Evolutionary conservation across 2,113 vertebrate genomes (phyloP), one percentile per base, ranked within the genome.

Genomic region (Grammomys dolichurus): DNA sequence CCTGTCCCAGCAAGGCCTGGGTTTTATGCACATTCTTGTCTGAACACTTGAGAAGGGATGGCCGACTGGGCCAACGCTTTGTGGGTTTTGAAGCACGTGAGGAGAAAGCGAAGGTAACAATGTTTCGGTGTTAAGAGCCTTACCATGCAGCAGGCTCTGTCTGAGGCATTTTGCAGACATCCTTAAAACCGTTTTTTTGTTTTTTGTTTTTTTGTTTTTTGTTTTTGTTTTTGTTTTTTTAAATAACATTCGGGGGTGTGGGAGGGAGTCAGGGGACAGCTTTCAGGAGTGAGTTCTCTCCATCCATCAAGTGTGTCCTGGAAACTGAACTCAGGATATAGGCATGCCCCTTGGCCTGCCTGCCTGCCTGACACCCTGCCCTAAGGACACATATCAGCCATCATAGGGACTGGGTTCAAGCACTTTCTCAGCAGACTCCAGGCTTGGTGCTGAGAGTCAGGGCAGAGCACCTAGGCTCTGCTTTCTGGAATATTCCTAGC

Each of bases 21-120:
- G 85, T 95, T 98, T 98, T 97, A 95, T 95, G 95, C 87, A 95
- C 97, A 96, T 97, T 97, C 96, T 95, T 97, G 94, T 96, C 96
- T 95, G 95, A 96, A 89, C 63, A 96, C 92, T 96, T 81, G 88
- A 96, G 96, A 93, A 90, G 94, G 90, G 65, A 91, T 69, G 24
- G 0, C 40, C 0, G 67, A 91, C 60, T 0, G 56, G 22, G 93
- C 91, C 93, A 87, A 54, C 17, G 63, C 84, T 36, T 58, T 58
- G 94, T 0, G 20, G 58, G 46, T 87, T 91, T 67, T 75, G 43
- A 81, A 82, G 65, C 36, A 87, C 22, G 5, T 43, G 86, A 93
- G 46, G 67, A 89, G 20, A 19, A 70, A 80, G 88, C 20, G 16
- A 86, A 92, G 56, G 58, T 85, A 80, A 69, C 96, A 95, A 22